Percentiles rank a stretch among this genome's conserved stretches.
Conservation (phyloP, 2,797 vertebrate species). For the Anguilla obscura region DNA sequence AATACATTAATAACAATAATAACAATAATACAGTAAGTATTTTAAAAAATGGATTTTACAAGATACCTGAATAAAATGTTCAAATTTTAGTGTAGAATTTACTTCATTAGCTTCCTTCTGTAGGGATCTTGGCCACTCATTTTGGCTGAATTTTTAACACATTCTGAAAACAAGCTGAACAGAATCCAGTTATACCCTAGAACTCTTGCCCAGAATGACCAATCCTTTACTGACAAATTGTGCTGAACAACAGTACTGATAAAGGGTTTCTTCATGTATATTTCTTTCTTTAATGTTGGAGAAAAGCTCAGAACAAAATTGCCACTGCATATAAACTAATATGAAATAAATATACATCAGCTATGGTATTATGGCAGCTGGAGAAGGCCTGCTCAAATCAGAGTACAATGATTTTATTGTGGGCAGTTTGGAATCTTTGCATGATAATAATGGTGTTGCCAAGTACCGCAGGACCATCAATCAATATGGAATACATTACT, state of each 20-base stretch:
- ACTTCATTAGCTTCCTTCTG: not conserved
- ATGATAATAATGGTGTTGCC: constrained; percentile 74
- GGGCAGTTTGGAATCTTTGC: constrained; percentile 70
- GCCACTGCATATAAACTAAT: constrained; percentile 61
- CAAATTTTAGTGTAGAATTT: not conserved
- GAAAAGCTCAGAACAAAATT: constrained; percentile 52
- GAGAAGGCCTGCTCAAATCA: constrained; percentile 65
- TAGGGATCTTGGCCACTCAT: not conserved
- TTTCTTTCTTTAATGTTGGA: constrained; percentile 38
- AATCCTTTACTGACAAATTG: not conserved
- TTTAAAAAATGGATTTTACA: not conserved
- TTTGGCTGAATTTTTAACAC: not conserved
- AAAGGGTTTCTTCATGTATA: not conserved
- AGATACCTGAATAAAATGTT: not conserved
- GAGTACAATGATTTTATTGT: constrained; percentile 75
- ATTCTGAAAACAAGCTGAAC: not conserved
- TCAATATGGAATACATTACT: constrained; percentile 75
- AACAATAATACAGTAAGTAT: not conserved
- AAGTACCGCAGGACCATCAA: constrained; percentile 71
- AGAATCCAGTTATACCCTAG: not conserved
- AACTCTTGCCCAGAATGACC: constrained; percentile 10
- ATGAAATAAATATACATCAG: constrained; percentile 56
- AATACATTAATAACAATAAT: not conserved
- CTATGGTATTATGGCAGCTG: constrained; percentile 61
- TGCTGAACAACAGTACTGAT: not conserved